Evolutionary conservation across 2,113 vertebrate genomes (phyloP).

Genomic region (Oenanthe oenanthe): DNA sequence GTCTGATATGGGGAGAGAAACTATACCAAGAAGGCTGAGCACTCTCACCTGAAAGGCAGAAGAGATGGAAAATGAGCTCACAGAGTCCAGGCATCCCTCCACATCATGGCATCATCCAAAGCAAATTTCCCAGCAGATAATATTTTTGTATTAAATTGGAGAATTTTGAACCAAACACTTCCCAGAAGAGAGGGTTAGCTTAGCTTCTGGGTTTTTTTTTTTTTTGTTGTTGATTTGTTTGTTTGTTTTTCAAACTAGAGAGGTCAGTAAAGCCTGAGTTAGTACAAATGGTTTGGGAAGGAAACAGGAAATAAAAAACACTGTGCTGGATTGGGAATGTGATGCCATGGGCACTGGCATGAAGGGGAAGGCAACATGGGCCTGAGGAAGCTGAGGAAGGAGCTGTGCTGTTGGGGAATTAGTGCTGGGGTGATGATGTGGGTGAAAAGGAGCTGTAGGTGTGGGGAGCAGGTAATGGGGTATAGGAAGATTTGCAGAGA

Average conservation of each 20-base stretch:
- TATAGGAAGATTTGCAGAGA: background rate
- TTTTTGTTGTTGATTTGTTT: too few relatives aligned
- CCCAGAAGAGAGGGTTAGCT: background rate
- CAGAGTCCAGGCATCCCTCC: background rate
- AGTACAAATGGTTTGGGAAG: background rate
- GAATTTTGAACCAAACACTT: background rate
- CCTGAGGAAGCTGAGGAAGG: background rate
- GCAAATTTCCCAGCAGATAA: background rate
- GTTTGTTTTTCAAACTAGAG: too few relatives aligned
- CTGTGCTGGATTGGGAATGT: background rate
- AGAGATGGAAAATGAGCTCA: background rate
- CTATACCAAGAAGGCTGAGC: background rate
- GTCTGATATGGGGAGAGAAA: background rate
- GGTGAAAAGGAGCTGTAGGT: background rate
- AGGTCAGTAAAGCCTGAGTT: background rate
- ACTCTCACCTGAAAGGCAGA: background rate
- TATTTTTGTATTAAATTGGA: background rate
- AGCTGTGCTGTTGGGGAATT: background rate
- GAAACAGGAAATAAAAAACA: background rate
- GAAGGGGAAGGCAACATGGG: background rate
- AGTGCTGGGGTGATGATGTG: background rate
- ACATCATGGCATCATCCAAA: background rate
- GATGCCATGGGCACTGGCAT: background rate
- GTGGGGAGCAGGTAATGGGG: background rate
- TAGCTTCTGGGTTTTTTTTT: background rate